Percentiles rank a stretch among this genome's conserved stretches.
These are phyloP conservation scores for Orestias chungarensis DNA, from an alignment of 2,797 vertebrate species.

Conservation along the genomic window DNA sequence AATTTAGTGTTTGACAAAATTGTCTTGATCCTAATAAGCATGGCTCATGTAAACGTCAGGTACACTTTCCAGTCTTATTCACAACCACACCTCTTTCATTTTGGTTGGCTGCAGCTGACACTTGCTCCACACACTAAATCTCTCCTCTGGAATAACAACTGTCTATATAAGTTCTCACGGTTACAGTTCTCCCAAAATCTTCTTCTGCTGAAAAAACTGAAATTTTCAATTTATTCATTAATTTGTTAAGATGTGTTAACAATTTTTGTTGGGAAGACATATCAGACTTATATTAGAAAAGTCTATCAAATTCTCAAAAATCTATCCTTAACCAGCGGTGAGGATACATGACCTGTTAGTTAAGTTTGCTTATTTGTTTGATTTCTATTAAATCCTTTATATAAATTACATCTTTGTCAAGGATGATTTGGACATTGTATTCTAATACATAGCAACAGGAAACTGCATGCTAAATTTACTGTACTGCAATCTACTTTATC, in stretches of 20 bases:
- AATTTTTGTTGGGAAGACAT: not conserved
- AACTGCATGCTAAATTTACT: not conserved
- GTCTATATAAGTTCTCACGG: not conserved
- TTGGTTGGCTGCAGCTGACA: too few species aligned
- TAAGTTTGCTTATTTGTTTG: not conserved
- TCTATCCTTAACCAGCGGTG: not conserved
- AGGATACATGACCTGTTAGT: not conserved
- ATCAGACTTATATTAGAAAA: too few species aligned
- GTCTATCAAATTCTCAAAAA: not conserved
- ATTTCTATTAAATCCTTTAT: not conserved
- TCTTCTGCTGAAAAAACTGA: not conserved
- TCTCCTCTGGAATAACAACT: not conserved
- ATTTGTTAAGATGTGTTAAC: not conserved
- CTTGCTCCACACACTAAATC: too few species aligned
- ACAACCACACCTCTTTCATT: too few species aligned
- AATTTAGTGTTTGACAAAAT: too few species aligned
- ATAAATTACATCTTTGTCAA: not conserved
- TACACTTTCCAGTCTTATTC: too few species aligned
- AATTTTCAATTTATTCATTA: not conserved
- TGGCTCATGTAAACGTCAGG: too few species aligned
- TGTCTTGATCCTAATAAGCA: too few species aligned
- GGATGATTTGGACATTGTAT: not conserved
- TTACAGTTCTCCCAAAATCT: not conserved
- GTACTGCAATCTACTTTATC: not conserved
- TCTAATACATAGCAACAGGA: not conserved